Evolutionary conservation across 2,888 invertebrate genomes (phyloP), one percentile per base, ranked within the genome.

Genomic region (Machimus rusticus): DNA sequence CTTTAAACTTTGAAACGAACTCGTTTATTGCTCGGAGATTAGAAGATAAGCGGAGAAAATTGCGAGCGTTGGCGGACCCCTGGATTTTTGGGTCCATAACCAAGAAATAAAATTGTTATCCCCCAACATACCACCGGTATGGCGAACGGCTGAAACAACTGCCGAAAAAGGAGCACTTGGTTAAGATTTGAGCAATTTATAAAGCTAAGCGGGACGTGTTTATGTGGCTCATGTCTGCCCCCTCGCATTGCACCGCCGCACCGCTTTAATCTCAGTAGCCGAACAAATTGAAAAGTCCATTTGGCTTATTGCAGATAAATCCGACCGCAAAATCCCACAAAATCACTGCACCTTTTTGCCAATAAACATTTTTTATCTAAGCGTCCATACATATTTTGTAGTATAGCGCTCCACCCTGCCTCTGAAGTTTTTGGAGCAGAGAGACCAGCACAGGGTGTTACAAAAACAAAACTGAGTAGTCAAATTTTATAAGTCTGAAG

Each of bases 291-390:
- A 57, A 82, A 82, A 82, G 51, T 79, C 79, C 79, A 79, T 79
- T 79, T 51, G 51, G 79, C 51, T 66, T 66, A 76, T 39, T 76
- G 76, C 76, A 76, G 76, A 76, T 76, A 76, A 76, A 76, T 76
- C 39, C 82, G 39, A 82, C 82, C 82, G 82, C 82, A 82, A 66
- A 82, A 82, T 82, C 82, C 82, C 55, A 57, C 82, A 34, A 66
- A 82, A 82, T 82, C 82, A 66, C 66, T 55, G 82, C 66, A 82
- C 82, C 82, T 82, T 82, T 82, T 57, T 82, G 66, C 57, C 82
- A 82, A 82, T 82, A 82, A 82, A 82, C 57, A 66, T 66, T 82
- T 82, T 82, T 82, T 82, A 82, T 82, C 82, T 82, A 82, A 82
- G 37, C 82, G 66, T 23, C 82, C 82, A 82, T 66, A 57, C 57